phyloP scores from a whole-genome alignment of 2,888 invertebrate genomes.

The Lochmaea crataegi region DNA sequence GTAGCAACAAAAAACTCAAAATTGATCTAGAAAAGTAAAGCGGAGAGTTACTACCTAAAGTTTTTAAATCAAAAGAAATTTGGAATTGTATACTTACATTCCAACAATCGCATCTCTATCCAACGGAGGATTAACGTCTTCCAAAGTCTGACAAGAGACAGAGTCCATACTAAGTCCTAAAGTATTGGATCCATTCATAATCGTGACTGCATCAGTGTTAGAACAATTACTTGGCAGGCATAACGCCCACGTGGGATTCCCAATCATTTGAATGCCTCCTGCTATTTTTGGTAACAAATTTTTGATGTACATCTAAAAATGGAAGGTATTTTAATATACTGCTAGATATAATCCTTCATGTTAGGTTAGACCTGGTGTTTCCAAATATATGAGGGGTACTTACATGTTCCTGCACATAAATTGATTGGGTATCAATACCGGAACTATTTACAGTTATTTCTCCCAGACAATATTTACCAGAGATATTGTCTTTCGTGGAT shows the following conservation, averaged over 20 bases:
- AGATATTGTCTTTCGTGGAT: slow-evolving; percentile 24
- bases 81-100: slow-evolving; percentile 41
- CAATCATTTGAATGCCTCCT: slow-evolving; percentile 12
- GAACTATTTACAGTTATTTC: slow-evolving; percentile 20
- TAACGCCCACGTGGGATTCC: slow-evolving; percentile 41
- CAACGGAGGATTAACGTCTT: slow-evolving; percentile 44
- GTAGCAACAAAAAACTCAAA: slow-evolving; percentile 36
- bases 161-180: slow-evolving; percentile 29
- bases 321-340: neutral
- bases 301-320: slow-evolving; percentile 9
- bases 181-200: slow-evolving; percentile 50
- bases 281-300: slow-evolving; percentile 19
- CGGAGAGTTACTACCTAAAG: neutral
- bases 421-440: neutral
- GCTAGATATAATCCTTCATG: neutral
- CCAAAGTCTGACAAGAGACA: slow-evolving; percentile 46
- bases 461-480: slow-evolving; percentile 48
- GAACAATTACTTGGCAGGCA: slow-evolving; percentile 46
- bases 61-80: too few species aligned
- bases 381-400: neutral
- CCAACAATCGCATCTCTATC: slow-evolving; percentile 44
- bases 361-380: too few species aligned
- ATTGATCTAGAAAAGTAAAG: slow-evolving; percentile 38
- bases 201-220: slow-evolving; percentile 63
- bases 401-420: slow-evolving; percentile 4